Conservation (phyloP, 2,113 vertebrate genomes). For the Lepisosteus oculatus region DNA sequence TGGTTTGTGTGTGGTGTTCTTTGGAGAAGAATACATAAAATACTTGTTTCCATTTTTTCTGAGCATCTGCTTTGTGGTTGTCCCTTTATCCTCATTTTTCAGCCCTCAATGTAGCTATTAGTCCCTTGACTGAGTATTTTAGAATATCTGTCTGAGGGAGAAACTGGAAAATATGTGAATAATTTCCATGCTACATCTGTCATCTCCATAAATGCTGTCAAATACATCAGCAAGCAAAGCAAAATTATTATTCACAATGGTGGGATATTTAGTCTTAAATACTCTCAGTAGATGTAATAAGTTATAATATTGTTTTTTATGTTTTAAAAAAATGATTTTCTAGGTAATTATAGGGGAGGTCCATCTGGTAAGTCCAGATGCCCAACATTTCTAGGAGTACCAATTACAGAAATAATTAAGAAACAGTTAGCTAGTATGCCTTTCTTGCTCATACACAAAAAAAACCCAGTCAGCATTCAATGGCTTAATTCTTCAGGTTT, state of each 20-base stretch:
- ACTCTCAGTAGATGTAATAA: neutral
- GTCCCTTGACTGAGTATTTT: neutral
- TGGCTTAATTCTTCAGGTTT: too few species aligned
- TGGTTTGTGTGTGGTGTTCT: neutral
- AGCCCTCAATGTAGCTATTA: neutral
- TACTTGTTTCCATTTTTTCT: neutral
- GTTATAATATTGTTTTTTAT: conserved; percentile 7
- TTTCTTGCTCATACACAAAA: too few species aligned
- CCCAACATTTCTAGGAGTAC: neutral
- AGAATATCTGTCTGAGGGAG: neutral
- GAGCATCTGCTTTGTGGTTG: conserved; percentile 1
- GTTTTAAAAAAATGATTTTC: neutral
- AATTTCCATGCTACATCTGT: conserved; percentile 3
- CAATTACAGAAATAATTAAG: neutral
- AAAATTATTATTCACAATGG: neutral
- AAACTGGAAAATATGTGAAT: neutral
- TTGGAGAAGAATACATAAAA: neutral
- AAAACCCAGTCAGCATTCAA: too few species aligned
- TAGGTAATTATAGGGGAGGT: conserved; percentile 4
- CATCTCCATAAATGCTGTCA: neutral
- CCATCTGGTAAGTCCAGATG: conserved; percentile 21
- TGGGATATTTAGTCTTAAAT: neutral
- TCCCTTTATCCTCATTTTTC: neutral
- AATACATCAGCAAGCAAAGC: neutral
- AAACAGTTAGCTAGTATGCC: neutral